Conservation (phyloP, 2,113 vertebrate species). For the Archocentrus centrarchus region DNA sequence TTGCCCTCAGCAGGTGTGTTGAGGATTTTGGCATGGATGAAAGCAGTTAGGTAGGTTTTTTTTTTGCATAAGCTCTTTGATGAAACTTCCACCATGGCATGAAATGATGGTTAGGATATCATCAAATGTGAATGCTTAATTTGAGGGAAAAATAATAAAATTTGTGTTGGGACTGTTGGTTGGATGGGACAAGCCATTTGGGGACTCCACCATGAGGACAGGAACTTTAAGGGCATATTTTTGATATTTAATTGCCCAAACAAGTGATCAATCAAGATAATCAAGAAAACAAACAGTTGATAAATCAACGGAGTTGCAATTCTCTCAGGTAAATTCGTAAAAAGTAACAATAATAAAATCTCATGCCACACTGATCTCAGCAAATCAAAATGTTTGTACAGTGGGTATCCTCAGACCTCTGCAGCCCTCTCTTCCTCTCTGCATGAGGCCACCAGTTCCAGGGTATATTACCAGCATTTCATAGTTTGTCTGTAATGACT, state of each 20-base stretch:
- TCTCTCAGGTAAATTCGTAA: background rate
- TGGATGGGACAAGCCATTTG: background rate
- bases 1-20: background rate
- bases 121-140: background rate
- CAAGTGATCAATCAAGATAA: too few species aligned
- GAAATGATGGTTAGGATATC: background rate
- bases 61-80: background rate
- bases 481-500: background rate
- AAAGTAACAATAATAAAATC: background rate
- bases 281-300: too few species aligned
- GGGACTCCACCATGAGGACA: background rate
- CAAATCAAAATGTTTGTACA: background rate
- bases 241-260: too few species aligned
- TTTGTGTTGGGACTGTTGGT: background rate
- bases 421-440: background rate
- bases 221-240: background rate
- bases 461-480: background rate
- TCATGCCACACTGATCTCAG: background rate
- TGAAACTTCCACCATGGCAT: background rate
- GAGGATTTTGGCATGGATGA: background rate
- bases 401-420: background rate
- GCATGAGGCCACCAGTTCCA: background rate
- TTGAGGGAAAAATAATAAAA: background rate
- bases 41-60: background rate
- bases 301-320: background rate